phyloP scores from a whole-genome alignment of 1,140 invertebrate genomes.

The Probaryconus sp. region DNA sequence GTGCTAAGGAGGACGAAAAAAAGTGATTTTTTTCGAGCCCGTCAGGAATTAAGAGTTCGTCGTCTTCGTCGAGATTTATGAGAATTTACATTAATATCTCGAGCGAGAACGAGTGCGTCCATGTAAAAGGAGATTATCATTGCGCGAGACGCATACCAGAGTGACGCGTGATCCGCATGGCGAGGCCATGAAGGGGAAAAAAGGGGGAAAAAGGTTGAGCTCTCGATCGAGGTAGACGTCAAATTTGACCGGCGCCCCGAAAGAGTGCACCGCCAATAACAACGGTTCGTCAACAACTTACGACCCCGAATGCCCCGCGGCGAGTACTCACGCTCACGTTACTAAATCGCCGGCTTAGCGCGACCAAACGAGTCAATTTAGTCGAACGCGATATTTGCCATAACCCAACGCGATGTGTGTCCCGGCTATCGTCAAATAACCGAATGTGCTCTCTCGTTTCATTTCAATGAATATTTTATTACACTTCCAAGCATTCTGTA shows the following conservation, averaged over 20 bases:
- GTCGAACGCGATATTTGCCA: too few species aligned
- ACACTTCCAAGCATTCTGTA: too few species aligned
- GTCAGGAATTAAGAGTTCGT: slow-evolving; percentile 50
- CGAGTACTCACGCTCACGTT: too few species aligned
- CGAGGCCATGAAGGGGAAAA: not conserved
- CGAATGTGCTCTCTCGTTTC: too few species aligned
- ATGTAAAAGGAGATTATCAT: slow-evolving; percentile 61
- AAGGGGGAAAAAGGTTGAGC: too few species aligned
- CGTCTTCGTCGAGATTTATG: slow-evolving; percentile 48
- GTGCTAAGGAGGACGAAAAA: slow-evolving; percentile 23
- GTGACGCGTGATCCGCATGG: slow-evolving; percentile 57
- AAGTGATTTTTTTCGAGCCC: slow-evolving; percentile 18
- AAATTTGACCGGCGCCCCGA: slow-evolving; percentile 37
- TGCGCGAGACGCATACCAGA: slow-evolving; percentile 56
- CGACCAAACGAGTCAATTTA: too few species aligned
- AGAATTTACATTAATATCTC: slow-evolving; percentile 61
- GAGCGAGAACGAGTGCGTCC: slow-evolving; percentile 54
- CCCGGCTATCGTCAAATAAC: too few species aligned
- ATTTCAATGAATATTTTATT: too few species aligned
- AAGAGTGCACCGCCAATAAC: slow-evolving; percentile 11
- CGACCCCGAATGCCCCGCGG: too few species aligned
- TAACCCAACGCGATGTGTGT: too few species aligned
- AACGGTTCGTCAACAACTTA: too few species aligned
- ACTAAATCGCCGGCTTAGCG: too few species aligned
- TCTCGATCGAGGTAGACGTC: slow-evolving; percentile 1